Conservation (phyloP, 2,113 vertebrate species). For the Ploceus nigricollis region DNA sequence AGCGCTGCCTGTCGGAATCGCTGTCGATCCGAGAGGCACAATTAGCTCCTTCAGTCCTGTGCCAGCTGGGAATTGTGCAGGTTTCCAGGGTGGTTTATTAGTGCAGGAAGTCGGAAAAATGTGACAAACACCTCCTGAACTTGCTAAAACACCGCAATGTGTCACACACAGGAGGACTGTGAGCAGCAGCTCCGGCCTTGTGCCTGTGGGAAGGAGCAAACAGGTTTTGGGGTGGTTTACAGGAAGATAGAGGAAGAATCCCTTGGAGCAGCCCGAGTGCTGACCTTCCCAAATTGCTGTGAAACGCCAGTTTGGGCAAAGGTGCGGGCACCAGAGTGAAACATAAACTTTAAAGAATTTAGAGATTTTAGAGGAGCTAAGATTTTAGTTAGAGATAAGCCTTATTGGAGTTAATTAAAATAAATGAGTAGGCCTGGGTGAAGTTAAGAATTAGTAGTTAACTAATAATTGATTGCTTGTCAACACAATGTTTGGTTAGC, state of each 20-base stretch:
- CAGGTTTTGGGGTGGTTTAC: background rate
- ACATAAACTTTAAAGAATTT: too few species aligned
- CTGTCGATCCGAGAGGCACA: accelerated
- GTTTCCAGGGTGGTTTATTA: background rate
- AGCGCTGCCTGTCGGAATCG: background rate
- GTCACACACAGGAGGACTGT: accelerated
- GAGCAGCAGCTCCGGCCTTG: background rate
- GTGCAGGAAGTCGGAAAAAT: background rate
- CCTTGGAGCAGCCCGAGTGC: background rate
- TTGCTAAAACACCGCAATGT: background rate
- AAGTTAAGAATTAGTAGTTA: too few species aligned
- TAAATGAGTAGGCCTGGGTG: too few species aligned
- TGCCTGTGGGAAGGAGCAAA: background rate
- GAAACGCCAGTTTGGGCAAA: too few species aligned
- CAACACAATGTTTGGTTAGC: too few species aligned
- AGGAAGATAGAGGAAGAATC: background rate
- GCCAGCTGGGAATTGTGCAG: background rate
- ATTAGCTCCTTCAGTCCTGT: background rate
- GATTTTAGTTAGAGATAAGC: too few species aligned
- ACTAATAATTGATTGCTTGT: too few species aligned
- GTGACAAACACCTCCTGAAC: background rate
- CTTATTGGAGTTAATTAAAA: too few species aligned
- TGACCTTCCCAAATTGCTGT: background rate
- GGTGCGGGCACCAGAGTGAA: accelerated
- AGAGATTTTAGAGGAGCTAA: too few species aligned